phyloP scores from a whole-genome alignment of 2,113 vertebrate species.

The Ailuropoda melanoleuca region DNA sequence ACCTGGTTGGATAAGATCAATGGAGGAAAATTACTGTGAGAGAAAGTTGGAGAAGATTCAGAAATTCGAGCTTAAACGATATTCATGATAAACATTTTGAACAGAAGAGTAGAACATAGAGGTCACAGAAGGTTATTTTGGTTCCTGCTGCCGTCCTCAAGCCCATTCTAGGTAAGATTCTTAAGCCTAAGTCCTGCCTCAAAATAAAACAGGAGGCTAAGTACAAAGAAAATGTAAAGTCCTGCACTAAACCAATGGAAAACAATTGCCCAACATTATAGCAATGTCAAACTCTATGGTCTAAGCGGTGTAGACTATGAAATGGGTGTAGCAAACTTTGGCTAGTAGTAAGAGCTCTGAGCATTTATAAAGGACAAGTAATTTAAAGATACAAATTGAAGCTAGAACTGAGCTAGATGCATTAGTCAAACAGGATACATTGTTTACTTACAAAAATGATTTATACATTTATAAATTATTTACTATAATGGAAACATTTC shows the following conservation, averaged over 20 bases:
- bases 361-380: slow-evolving; percentile 4
- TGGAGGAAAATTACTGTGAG: not conserved
- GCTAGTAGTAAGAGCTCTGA: not conserved
- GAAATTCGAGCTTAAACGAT: not conserved
- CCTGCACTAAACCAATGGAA: not conserved
- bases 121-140: not conserved
- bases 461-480: not conserved
- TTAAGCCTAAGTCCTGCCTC: not conserved
- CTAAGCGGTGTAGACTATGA: not conserved
- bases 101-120: not conserved
- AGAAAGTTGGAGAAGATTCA: not conserved
- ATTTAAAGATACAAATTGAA: slow-evolving; percentile 11
- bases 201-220: not conserved
- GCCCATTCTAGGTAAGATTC: not conserved
- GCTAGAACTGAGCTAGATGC: not conserved
- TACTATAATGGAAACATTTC: slow-evolving; percentile 10
- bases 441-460: not conserved
- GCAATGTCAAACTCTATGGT: not conserved
- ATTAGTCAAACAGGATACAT: not conserved
- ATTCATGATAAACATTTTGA: not conserved
- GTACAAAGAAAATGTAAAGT: not conserved
- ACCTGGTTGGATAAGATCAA: not conserved
- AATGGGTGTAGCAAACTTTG: not conserved
- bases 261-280: not conserved
- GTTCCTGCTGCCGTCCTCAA: not conserved